These are phyloP conservation scores for Helicoverpa zea DNA, from an alignment of 1,140 invertebrate genomes.

Conservation along the genomic window DNA sequence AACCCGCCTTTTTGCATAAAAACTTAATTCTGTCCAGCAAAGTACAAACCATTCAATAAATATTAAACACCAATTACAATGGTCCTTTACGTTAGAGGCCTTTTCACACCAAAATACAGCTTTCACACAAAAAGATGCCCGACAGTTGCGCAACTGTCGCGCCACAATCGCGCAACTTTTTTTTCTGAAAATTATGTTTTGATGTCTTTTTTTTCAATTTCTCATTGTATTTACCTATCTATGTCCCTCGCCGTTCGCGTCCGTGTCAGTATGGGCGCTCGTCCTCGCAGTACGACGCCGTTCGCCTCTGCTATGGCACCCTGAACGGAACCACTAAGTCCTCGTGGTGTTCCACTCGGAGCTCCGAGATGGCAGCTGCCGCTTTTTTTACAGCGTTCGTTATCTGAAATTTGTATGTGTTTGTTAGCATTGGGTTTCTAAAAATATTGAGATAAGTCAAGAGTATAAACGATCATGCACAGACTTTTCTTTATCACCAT, in stretches of 20 bases:
- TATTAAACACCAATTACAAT: constrained; percentile 12
- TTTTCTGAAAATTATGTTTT: neutral
- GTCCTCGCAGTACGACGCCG: constrained; percentile 65
- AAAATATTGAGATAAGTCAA: too few relatives aligned
- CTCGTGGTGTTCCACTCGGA: constrained; percentile 93
- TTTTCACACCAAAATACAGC: neutral
- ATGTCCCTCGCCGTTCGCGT: neutral
- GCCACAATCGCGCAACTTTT: neutral
- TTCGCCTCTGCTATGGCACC: constrained; percentile 82
- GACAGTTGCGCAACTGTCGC: constrained; percentile 3
- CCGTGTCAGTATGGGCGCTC: constrained; percentile 49
- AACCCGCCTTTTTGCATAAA: neutral
- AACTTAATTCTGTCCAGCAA: neutral
- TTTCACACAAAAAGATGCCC: neutral
- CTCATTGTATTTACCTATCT: constrained; percentile 21
- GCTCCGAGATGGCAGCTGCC: constrained; percentile 89
- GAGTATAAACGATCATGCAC: too few relatives aligned
- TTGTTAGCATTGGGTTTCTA: too few relatives aligned
- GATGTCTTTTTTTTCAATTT: neutral
- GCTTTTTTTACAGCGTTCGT: constrained; percentile 89
- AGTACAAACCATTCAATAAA: constrained; percentile 1
- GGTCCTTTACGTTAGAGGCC: constrained; percentile 3
- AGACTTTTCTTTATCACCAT: too few relatives aligned
- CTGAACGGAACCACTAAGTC: constrained; percentile 93
- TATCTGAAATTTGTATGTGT: constrained; percentile 86